Conservation (phyloP, 2,797 vertebrate genomes). For the Argyrosomus regius region DNA sequence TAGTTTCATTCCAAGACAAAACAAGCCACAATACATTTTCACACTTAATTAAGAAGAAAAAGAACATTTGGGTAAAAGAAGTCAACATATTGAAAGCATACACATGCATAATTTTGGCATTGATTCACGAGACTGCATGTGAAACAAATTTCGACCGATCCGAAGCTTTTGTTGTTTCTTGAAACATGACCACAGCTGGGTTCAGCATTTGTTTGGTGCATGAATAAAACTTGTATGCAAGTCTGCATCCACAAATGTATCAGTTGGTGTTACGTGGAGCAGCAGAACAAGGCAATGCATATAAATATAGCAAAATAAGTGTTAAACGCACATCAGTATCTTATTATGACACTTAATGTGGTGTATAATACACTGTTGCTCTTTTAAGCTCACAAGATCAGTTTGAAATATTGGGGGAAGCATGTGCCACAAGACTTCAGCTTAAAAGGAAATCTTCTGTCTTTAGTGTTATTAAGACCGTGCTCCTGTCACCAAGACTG, state of each 20-base stretch:
- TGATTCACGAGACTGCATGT: conserved; percentile 12
- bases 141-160: conserved; percentile 36
- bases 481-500: not conserved
- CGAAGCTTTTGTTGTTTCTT: conserved; percentile 26
- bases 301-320: not conserved
- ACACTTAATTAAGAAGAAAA: conserved; percentile 13
- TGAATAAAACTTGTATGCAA: not conserved
- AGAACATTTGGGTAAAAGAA: not conserved
- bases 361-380: not conserved
- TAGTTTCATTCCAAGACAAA: conserved; percentile 17
- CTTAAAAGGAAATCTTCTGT: conserved; percentile 31
- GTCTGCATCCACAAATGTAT: not conserved
- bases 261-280: too few relatives aligned
- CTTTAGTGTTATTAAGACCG: conserved; percentile 12
- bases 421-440: not conserved
- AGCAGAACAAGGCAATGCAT: not conserved
- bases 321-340: not conserved
- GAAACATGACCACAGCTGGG: conserved; percentile 22
- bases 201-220: not conserved
- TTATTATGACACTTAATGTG: conserved; percentile 6
- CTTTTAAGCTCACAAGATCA: not conserved
- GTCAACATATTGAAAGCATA: conserved; percentile 21
- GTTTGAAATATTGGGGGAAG: conserved; percentile 12
- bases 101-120: conserved; percentile 1
- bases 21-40: conserved; percentile 1